phyloP scores from a whole-genome alignment of 1,140 invertebrate species.

The Psix sp. region DNA sequence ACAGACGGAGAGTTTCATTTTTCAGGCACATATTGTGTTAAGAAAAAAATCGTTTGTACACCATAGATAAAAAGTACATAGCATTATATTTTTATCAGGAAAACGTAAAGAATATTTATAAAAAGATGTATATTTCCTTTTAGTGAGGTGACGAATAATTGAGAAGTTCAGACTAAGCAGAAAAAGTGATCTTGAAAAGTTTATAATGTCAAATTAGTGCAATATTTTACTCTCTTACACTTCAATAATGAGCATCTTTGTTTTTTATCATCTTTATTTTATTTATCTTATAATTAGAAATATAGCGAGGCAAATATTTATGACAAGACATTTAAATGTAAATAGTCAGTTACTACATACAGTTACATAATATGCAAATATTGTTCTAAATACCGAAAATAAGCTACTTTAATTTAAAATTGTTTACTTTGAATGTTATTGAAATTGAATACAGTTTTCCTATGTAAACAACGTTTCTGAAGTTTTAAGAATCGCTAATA shows the following conservation, averaged over 20 bases:
- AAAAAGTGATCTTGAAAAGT: slow-evolving; percentile 18
- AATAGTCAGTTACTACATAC: slow-evolving; percentile 43
- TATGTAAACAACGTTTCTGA: too few species aligned
- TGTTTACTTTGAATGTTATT: slow-evolving; percentile 25
- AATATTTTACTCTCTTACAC: slow-evolving; percentile 34
- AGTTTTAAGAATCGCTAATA: too few species aligned
- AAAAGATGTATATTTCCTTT: too few species aligned
- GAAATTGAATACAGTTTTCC: slow-evolving; percentile 21
- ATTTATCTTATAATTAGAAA: slow-evolving; percentile 47
- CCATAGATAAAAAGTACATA: too few species aligned
- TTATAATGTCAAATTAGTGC: slow-evolving; percentile 24
- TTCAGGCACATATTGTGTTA: too few species aligned
- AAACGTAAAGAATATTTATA: too few species aligned
- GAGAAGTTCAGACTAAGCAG: too few species aligned
- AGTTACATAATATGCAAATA: slow-evolving; percentile 60
- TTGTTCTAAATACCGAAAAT: slow-evolving; percentile 59
- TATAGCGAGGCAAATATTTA: slow-evolving; percentile 49
- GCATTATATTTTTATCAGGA: too few species aligned
- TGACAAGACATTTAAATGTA: slow-evolving; percentile 55
- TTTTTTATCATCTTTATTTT: slow-evolving; percentile 52
- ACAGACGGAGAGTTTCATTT: too few species aligned
- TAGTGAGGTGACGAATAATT: too few species aligned
- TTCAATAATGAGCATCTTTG: slow-evolving; percentile 43
- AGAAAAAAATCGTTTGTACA: too few species aligned
- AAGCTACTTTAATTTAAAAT: slow-evolving; percentile 8